phyloP scores from a whole-genome alignment of 2,797 vertebrate species.

The Melanogrammus aeglefinus region DNA sequence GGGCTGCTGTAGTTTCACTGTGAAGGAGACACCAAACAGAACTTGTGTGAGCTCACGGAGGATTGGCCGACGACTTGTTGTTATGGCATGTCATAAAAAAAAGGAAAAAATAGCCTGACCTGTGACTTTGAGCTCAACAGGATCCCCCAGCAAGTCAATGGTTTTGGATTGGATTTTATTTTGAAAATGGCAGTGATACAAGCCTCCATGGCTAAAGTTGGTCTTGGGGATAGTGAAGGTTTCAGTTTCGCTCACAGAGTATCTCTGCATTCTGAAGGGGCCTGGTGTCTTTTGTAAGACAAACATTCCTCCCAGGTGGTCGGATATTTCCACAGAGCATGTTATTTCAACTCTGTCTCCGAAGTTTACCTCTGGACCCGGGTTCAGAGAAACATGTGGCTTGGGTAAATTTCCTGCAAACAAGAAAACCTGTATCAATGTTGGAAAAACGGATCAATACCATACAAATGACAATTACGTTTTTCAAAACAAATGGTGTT shows the following conservation, averaged over 20 bases:
- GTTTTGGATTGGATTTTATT: constrained; percentile 48
- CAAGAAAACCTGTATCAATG: constrained; percentile 17
- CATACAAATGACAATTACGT: neutral
- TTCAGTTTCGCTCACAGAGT: constrained; percentile 39
- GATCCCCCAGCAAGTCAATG: constrained; percentile 56
- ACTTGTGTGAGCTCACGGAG: too few relatives aligned
- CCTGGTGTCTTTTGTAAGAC: constrained; percentile 44
- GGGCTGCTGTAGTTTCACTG: constrained; percentile 65
- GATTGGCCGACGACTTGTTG: neutral
- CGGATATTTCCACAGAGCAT: constrained; percentile 43
- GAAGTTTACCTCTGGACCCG: constrained; percentile 49
- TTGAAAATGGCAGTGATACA: constrained; percentile 69
- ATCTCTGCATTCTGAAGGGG: constrained; percentile 48
- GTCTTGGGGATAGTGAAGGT: constrained; percentile 48
- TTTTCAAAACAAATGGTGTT: neutral
- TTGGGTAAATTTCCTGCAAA: constrained; percentile 52
- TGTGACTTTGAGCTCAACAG: constrained; percentile 46
- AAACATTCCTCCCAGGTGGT: constrained; percentile 61
- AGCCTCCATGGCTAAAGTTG: constrained; percentile 53
- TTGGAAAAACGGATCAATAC: neutral
- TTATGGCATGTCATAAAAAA: neutral
- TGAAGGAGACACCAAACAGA: constrained; percentile 8
- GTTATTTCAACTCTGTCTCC: constrained; percentile 64
- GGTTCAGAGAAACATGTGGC: constrained; percentile 55
- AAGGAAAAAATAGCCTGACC: constrained; percentile 34